Conservation (phyloP, 1,140 invertebrate species). For the Doryteuthis pealeii region DNA sequence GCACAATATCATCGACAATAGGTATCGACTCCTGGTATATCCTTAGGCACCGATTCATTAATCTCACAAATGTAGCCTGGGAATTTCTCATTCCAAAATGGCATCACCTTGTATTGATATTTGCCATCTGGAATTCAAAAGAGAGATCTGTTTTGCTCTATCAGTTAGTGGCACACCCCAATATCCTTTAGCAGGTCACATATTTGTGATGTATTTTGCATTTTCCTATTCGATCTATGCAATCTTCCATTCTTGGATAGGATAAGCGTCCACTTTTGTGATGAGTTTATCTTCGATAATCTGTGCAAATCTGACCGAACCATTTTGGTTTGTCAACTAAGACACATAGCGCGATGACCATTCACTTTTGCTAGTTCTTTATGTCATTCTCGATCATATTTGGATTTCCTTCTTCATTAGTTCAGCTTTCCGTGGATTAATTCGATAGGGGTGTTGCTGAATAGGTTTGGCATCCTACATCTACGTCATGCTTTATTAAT, state of each 20-base stretch:
- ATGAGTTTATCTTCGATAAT: constrained; percentile 28
- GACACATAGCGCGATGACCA: constrained; percentile 33
- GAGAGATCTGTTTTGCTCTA: constrained; percentile 26
- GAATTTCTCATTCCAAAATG: constrained; percentile 61
- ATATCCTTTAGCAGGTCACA: too few species aligned
- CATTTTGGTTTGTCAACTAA: constrained; percentile 29
- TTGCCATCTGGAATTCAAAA: constrained; percentile 40
- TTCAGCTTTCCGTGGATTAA: too few species aligned
- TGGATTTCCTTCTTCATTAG: too few species aligned
- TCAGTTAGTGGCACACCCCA: too few species aligned
- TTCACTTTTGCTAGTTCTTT: too few species aligned
- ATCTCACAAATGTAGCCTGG: constrained; percentile 60
- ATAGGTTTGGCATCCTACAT: too few species aligned
- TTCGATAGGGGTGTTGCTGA: too few species aligned
- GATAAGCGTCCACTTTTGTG: constrained; percentile 24
- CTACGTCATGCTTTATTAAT: too few species aligned
- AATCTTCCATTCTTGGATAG: constrained; percentile 27
- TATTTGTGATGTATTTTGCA: too few species aligned
- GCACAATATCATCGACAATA: constrained; percentile 64
- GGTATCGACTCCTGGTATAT: constrained; percentile 29
- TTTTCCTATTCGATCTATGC: constrained; percentile 21
- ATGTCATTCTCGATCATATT: too few species aligned
- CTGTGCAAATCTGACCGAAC: constrained; percentile 20
- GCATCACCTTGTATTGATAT: constrained; percentile 56
- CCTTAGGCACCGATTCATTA: constrained; percentile 58